These are phyloP conservation scores for Dinocampus coccinellae DNA, from an alignment of 2,888 invertebrate species.

Conservation along the genomic window DNA sequence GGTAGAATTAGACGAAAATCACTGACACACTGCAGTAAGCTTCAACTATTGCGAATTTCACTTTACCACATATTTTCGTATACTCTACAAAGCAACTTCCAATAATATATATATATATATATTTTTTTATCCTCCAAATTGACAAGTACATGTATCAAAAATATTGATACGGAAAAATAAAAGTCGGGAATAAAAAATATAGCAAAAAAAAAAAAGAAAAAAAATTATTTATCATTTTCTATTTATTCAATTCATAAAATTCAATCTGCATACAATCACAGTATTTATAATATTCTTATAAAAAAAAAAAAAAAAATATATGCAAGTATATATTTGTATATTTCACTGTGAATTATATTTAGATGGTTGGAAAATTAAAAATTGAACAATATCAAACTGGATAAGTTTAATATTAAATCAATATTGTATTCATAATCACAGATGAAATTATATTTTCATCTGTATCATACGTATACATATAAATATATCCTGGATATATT, in stretches of 20 bases:
- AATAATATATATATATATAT: background rate
- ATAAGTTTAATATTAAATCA: background rate
- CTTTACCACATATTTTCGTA: background rate
- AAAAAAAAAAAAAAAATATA: too few species aligned
- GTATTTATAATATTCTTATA: too few species aligned
- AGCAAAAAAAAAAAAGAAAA: background rate
- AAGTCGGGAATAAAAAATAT: too few species aligned
- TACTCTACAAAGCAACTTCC: background rate
- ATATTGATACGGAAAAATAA: background rate
- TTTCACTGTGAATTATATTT: too few species aligned
- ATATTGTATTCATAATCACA: background rate
- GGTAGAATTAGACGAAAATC: slow-evolving; percentile 54
- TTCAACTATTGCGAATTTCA: slow-evolving; percentile 2
- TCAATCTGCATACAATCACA: too few species aligned
- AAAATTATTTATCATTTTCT: too few species aligned
- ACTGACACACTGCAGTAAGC: slow-evolving; percentile 38
- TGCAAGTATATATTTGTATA: too few species aligned
- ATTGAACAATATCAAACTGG: background rate
- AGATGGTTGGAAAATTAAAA: too few species aligned
- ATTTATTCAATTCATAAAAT: too few species aligned
- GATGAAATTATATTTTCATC: too few species aligned
- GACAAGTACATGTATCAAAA: background rate
- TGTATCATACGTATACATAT: too few species aligned
- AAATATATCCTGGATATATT: background rate
- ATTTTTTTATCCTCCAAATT: background rate